A percentile compares a stretch with the other conserved stretches of the same genome.
phyloP scores from a whole-genome alignment of 2,888 invertebrate species.

The Tenthredo distinguenda region DNA sequence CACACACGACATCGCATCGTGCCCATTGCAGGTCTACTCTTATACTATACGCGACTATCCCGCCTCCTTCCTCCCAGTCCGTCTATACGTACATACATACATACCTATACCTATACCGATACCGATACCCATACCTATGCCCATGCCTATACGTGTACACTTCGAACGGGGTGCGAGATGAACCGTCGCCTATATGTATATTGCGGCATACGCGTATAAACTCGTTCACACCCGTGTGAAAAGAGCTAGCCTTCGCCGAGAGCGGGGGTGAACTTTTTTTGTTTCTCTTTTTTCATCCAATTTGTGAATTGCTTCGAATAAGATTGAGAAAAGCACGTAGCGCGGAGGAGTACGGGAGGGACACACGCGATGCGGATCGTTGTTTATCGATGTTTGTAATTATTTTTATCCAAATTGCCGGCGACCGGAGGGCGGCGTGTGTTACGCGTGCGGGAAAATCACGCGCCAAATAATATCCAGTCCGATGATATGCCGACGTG shows the following conservation, averaged over 20 bases:
- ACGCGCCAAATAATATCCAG: background rate
- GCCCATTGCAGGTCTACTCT: constrained; percentile 23
- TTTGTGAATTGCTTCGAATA: background rate
- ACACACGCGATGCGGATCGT: background rate
- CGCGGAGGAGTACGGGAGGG: background rate
- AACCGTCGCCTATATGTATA: background rate
- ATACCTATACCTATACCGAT: background rate
- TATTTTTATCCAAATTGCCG: background rate
- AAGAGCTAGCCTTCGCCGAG: background rate
- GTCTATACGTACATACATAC: background rate
- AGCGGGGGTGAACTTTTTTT: background rate
- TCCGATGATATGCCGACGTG: background rate
- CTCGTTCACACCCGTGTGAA: background rate
- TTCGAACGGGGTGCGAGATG: background rate
- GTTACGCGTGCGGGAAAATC: background rate
- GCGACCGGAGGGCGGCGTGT: background rate
- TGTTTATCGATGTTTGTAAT: background rate
- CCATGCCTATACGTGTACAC: too few species aligned
- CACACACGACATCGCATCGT: constrained; percentile 19
- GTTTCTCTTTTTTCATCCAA: background rate
- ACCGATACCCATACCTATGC: too few species aligned
- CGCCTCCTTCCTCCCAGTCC: background rate
- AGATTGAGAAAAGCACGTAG: background rate
- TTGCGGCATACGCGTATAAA: background rate
- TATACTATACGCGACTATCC: background rate